Evolutionary conservation across 92 coral and sea anemone genomes (phyloP).

Genomic region (Epizoanthus rinbou): DNA sequence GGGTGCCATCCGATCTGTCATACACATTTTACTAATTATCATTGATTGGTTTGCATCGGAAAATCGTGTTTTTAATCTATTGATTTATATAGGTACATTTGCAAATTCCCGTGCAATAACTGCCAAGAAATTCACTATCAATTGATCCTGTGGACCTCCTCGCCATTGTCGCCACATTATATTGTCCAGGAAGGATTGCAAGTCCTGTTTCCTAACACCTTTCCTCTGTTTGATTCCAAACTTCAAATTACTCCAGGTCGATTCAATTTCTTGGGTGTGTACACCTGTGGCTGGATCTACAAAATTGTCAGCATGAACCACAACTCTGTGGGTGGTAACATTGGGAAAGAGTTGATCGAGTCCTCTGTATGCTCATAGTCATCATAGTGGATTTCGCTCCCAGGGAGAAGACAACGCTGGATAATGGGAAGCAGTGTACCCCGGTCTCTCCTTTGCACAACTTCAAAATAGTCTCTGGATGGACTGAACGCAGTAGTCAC

Average conservation of each 20-base stretch:
- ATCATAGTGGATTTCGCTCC: neutral
- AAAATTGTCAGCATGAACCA: neutral
- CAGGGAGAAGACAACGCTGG: neutral
- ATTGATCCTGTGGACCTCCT: slow-evolving; percentile 20
- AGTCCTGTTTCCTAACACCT: slow-evolving; percentile 28
- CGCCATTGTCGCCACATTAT: slow-evolving; percentile 48
- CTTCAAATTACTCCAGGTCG: slow-evolving; percentile 14
- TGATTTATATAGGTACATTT: too few relatives aligned
- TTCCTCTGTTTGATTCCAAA: slow-evolving; percentile 22
- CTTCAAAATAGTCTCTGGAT: neutral
- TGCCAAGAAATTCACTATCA: slow-evolving; percentile 17
- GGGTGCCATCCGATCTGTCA: too few relatives aligned
- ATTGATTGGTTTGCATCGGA: too few relatives aligned
- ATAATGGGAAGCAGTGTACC: neutral
- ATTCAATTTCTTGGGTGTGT: neutral
- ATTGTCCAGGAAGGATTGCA: slow-evolving; percentile 41
- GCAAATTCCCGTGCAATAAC: too few relatives aligned
- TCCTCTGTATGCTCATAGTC: neutral
- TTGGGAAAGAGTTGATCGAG: neutral
- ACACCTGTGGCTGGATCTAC: neutral
- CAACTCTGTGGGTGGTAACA: neutral
- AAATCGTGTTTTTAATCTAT: too few relatives aligned
- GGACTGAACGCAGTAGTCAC: neutral
- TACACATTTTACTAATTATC: too few relatives aligned
- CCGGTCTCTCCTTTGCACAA: neutral